These are phyloP conservation scores for Trissolcus brochymenae DNA, from an alignment of 2,888 invertebrate genomes.

Conservation along the genomic window DNA sequence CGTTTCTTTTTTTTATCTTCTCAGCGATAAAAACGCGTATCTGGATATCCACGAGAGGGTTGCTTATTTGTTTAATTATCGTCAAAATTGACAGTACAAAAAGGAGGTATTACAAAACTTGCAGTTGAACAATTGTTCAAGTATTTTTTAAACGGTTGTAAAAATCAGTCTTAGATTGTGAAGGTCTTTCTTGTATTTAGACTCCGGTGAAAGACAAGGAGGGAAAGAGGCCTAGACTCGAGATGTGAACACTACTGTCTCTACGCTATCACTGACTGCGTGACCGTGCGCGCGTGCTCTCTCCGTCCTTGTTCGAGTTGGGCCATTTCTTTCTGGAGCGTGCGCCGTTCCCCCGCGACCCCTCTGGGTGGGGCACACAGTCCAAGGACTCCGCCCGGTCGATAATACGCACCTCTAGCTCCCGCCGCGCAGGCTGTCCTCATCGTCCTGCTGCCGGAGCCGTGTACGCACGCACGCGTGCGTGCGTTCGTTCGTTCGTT, in stretches of 20 bases:
- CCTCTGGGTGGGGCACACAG: constrained; percentile 65
- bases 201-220: constrained; percentile 12
- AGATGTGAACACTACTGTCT: constrained; percentile 73
- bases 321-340: neutral
- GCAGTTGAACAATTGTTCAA: neutral
- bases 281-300: constrained; percentile 53
- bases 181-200: constrained; percentile 3
- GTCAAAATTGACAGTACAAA: neutral
- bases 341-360: constrained; percentile 51
- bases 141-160: neutral
- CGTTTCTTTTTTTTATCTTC: too few relatives aligned
- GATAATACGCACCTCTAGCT: constrained; percentile 70
- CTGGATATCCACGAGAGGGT: neutral
- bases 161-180: constrained; percentile 30
- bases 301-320: constrained; percentile 18
- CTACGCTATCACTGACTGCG: constrained; percentile 74
- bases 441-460: constrained; percentile 16
- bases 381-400: constrained; percentile 68
- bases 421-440: constrained; percentile 41
- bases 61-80: neutral
- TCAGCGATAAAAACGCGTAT: too few relatives aligned
- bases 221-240: constrained; percentile 17
- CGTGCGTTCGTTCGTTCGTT: constrained; percentile 11
- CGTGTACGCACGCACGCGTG: constrained; percentile 20
- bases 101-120: neutral